Conservation (phyloP, 2,113 vertebrate species). For the Ageneiosus marmoratus region DNA sequence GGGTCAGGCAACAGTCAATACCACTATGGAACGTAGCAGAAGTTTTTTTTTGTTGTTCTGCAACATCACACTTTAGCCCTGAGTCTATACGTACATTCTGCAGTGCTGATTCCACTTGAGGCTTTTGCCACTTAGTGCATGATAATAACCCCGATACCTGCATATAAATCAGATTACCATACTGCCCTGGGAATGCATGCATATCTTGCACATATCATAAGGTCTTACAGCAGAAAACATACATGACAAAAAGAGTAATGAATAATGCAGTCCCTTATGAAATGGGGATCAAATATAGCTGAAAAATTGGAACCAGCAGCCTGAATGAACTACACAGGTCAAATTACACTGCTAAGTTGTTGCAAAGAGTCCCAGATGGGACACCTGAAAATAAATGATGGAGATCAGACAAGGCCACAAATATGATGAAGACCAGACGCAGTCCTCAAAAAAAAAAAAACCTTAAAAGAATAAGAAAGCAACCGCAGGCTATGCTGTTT, state of each 20-base stretch:
- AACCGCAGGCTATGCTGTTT: conserved; percentile 34
- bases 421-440: conserved; percentile 28
- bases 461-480: conserved; percentile 38
- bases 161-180: conserved; percentile 64
- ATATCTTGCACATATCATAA: conserved; percentile 57
- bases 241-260: conserved; percentile 44
- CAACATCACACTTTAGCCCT: neutral
- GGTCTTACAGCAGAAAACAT: conserved; percentile 42
- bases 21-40: neutral
- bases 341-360: conserved; percentile 15
- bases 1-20: conserved; percentile 64
- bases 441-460: neutral
- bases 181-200: conserved; percentile 51
- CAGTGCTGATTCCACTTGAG: conserved; percentile 45
- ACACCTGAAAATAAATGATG: conserved; percentile 39
- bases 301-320: conserved; percentile 30
- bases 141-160: conserved; percentile 59
- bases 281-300: conserved; percentile 29
- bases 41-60: neutral
- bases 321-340: conserved; percentile 38
- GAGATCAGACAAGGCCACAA: conserved; percentile 9
- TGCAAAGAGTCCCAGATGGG: conserved; percentile 29
- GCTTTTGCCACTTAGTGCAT: conserved; percentile 49
- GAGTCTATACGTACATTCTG: conserved; percentile 34
- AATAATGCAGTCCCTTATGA: conserved; percentile 25